These are phyloP conservation scores for Clostera curtula DNA, from an alignment of 2,888 invertebrate genomes.

Conservation along the genomic window DNA sequence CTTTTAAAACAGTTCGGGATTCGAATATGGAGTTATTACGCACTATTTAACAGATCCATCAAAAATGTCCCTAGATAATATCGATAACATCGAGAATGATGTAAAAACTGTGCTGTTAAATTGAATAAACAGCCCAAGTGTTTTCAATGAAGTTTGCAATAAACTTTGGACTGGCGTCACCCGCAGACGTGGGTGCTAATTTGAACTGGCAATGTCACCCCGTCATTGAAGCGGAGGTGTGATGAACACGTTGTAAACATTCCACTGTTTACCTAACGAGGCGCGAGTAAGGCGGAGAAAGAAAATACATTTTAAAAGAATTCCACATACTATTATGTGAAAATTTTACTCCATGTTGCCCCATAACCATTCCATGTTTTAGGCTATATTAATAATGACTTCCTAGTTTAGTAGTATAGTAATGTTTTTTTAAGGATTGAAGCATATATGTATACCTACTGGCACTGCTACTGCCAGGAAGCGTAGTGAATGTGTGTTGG, in stretches of 20 bases:
- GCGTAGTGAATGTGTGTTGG: constrained; percentile 18
- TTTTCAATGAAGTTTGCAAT: constrained; percentile 26
- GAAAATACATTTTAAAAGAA: no score
- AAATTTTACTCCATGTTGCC: no score
- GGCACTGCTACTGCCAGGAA: constrained; percentile 5
- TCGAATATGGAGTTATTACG: no score
- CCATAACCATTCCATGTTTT: no score
- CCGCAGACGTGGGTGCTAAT: constrained; percentile 38
- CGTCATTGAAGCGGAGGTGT: constrained; percentile 40
- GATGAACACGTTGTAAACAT: constrained; percentile 29
- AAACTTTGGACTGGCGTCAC: constrained; percentile 23
- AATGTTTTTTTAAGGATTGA: no score
- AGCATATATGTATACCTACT: no score
- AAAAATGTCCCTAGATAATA: constrained; percentile 14
- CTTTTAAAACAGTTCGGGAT: no score
- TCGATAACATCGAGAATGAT: constrained; percentile 11
- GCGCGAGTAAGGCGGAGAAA: no score
- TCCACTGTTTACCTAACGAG: constrained; percentile 11
- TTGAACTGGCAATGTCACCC: constrained; percentile 47
- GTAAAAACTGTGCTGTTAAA: constrained; percentile 14
- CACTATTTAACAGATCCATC: no score
- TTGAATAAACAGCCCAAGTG: constrained; percentile 11
- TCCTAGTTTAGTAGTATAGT: no score
- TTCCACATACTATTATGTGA: no score
- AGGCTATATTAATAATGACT: no score